phyloP scores from a whole-genome alignment of 1,140 invertebrate genomes.

The Lordiphosa stackelbergi region DNA sequence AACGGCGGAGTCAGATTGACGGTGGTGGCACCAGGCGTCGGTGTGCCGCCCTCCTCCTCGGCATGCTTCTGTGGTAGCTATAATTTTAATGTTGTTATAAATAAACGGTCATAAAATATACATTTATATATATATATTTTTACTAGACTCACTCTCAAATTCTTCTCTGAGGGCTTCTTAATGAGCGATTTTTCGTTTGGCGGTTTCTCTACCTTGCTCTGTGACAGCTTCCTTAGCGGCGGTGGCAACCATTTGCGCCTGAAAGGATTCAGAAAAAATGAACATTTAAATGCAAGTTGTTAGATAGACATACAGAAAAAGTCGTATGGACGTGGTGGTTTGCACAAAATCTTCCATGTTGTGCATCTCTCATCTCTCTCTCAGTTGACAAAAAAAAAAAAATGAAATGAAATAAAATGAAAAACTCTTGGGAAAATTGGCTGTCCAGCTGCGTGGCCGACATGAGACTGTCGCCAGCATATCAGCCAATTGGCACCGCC shows the following conservation, averaged over 20 bases:
- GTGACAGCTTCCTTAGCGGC: conserved; percentile 91
- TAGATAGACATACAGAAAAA: conserved; percentile 43
- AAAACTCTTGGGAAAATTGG: conserved; percentile 40
- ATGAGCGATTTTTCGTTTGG: conserved; percentile 80
- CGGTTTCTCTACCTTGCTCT: conserved; percentile 90
- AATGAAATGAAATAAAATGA: conserved; percentile 23
- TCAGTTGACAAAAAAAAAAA: too few species aligned
- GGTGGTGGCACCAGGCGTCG: conserved; percentile 18
- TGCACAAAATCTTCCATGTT: conserved; percentile 59
- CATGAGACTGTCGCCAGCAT: conserved; percentile 67
- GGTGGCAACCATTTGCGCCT: conserved; percentile 94
- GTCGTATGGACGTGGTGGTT: conserved; percentile 40
- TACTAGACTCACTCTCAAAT: conserved; percentile 83
- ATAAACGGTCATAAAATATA: conserved; percentile 49
- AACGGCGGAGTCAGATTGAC: conserved; percentile 50
- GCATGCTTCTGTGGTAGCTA: conserved; percentile 64
- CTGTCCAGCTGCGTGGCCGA: conserved; percentile 66
- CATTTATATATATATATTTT: neutral
- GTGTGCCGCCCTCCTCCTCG: conserved; percentile 59
- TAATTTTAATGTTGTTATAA: conserved; percentile 33
- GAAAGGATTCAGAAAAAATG: conserved; percentile 28
- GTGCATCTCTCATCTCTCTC: conserved; percentile 10
- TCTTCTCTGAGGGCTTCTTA: conserved; percentile 88
- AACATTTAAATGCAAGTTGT: conserved; percentile 19
- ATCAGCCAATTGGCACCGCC: conserved; percentile 34